Evolutionary conservation across 2,888 invertebrate species (phyloP).

Genomic region (Phaedon cochleariae): DNA sequence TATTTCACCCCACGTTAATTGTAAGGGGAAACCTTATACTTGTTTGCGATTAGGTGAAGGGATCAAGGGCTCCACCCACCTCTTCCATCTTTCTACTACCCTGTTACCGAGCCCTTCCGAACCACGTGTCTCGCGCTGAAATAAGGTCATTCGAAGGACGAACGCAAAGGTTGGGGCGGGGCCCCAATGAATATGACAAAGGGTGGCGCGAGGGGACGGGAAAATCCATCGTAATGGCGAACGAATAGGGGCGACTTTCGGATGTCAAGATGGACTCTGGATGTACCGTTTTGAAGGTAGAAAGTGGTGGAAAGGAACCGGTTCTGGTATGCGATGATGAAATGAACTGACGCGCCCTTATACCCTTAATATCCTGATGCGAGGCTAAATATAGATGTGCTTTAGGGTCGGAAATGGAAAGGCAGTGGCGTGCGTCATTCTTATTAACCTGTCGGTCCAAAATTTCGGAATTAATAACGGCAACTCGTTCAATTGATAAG

Average conservation of each 20-base stretch:
- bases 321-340: slow-evolving; percentile 9
- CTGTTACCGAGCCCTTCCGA: slow-evolving; percentile 54
- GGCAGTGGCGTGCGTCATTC: slow-evolving; percentile 7
- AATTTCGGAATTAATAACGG: no score
- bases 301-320: slow-evolving; percentile 21
- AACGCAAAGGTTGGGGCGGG: slow-evolving; percentile 19
- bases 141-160: slow-evolving; percentile 49
- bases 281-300: slow-evolving; percentile 19
- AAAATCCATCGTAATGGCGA: slow-evolving; percentile 35
- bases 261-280: slow-evolving; percentile 29
- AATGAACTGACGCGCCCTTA: slow-evolving; percentile 23
- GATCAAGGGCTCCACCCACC: slow-evolving; percentile 51
- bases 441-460: no score
- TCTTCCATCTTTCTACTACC: slow-evolving; percentile 46
- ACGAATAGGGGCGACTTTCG: slow-evolving; percentile 31
- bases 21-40: slow-evolving; percentile 39
- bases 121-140: slow-evolving; percentile 53
- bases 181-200: slow-evolving; percentile 2
- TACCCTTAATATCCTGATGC: slow-evolving; percentile 4
- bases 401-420: slow-evolving; percentile 29
- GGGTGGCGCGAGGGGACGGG: slow-evolving; percentile 29
- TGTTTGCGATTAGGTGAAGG: slow-evolving; percentile 44
- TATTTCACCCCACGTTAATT: slow-evolving; percentile 42
- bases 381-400: slow-evolving; percentile 29
- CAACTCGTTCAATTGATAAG: no score